A percentile compares a stretch with the other conserved stretches of the same genome.
Evolutionary conservation across 2,888 invertebrate species (phyloP).

Genomic region (Petrolisthes cinctipes): DNA sequence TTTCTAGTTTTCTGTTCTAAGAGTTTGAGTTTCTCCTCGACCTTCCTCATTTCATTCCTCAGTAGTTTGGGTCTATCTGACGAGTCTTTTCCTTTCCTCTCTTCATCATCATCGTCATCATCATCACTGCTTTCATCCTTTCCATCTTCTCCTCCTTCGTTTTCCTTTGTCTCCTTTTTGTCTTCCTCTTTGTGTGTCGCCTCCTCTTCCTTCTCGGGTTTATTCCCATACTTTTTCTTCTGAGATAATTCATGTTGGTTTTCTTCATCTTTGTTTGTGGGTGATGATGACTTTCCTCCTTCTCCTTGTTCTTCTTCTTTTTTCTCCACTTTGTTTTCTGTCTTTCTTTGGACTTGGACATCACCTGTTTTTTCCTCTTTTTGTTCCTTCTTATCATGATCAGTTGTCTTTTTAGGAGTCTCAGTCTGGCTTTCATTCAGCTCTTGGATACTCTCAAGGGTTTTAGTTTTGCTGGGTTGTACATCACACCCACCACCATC

Average conservation of each 20-base stretch:
- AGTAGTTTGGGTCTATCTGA: slow-evolving; percentile 28
- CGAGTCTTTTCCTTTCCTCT: slow-evolving; percentile 4
- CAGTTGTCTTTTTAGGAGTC: slow-evolving; percentile 26
- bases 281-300: neutral
- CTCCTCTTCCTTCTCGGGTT: neutral
- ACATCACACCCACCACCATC: neutral
- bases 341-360: neutral
- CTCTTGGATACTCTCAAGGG: slow-evolving; percentile 36
- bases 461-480: neutral
- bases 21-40: slow-evolving; percentile 24
- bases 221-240: slow-evolving; percentile 18
- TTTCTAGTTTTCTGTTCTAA: slow-evolving; percentile 27
- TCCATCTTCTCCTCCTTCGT: neutral
- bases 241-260: neutral
- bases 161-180: slow-evolving; percentile 18
- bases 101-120: neutral
- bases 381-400: neutral
- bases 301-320: neutral
- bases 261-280: neutral
- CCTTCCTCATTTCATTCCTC: slow-evolving; percentile 29
- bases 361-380: neutral
- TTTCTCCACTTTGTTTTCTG: neutral
- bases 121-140: slow-evolving; percentile 16
- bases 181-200: neutral
- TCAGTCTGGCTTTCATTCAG: slow-evolving; percentile 31